Conservation (phyloP, 2,797 vertebrate genomes). For the Myotis myotis region DNA sequence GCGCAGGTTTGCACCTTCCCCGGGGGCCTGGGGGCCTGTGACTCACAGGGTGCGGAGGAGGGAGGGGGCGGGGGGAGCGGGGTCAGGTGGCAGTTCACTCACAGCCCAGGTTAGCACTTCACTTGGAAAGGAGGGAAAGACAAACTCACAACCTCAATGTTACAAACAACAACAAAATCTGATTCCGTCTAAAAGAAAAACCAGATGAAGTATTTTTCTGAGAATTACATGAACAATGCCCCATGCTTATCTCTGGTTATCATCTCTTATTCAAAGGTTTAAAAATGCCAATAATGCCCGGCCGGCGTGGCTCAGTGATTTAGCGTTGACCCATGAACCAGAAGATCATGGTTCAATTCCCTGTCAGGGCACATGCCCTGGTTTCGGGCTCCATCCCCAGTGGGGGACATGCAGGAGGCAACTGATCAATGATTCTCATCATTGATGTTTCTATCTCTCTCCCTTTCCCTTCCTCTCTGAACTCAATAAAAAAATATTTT, state of each 20-base stretch:
- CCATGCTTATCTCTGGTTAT: not conserved
- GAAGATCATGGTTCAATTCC: not conserved
- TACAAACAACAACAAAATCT: not conserved
- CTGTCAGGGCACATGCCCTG: not conserved
- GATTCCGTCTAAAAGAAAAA: not conserved
- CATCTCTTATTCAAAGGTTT: not conserved
- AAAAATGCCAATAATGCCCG: not conserved
- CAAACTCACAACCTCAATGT: not conserved
- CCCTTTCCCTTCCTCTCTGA: not conserved
- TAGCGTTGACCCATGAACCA: no score
- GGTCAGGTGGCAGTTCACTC: not conserved
- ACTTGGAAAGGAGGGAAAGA: not conserved
- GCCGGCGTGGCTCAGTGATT: not conserved
- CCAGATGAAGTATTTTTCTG: not conserved
- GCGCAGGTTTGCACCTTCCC: rapidly evolving
- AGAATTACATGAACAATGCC: not conserved
- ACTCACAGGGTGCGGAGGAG: not conserved
- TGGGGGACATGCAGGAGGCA: not conserved
- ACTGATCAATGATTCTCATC: not conserved
- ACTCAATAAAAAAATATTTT: no score
- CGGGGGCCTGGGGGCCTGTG: not conserved
- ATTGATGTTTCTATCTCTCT: not conserved
- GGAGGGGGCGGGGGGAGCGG: not conserved
- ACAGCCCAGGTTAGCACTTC: not conserved
- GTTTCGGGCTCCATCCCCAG: not conserved